Percentiles rank a stretch among this genome's conserved stretches.
phyloP scores from a whole-genome alignment of 1,140 invertebrate genomes.

The Drosophila orosa region DNA sequence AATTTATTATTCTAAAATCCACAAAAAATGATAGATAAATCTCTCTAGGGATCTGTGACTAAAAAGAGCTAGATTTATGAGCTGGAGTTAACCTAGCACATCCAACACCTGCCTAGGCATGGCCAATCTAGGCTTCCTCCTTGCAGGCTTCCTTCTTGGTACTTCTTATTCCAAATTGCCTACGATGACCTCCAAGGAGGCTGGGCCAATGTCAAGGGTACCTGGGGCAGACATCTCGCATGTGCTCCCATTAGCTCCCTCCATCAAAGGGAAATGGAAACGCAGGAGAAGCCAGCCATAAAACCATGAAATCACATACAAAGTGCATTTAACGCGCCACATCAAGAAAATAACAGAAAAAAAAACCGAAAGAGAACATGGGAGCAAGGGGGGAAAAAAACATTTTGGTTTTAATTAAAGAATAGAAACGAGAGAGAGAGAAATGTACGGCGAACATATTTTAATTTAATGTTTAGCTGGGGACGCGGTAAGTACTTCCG shows the following conservation, averaged over 20 bases:
- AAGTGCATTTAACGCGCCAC: conserved; percentile 71
- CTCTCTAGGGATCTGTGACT: neutral
- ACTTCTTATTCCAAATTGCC: conserved; percentile 16
- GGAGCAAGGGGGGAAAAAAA: conserved; percentile 50
- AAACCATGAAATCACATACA: conserved; percentile 80
- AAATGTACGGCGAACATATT: conserved; percentile 68
- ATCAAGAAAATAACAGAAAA: conserved; percentile 27
- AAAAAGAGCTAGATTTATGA: neutral
- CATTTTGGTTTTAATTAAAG: conserved; percentile 79
- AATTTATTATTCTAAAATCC: neutral
- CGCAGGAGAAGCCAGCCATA: conserved; percentile 49
- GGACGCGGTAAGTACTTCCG: conserved; percentile 68
- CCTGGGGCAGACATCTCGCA: conserved; percentile 35
- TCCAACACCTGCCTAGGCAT: conserved; percentile 26
- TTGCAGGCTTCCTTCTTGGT: neutral
- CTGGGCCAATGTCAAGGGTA: conserved; percentile 53
- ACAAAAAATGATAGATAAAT: neutral
- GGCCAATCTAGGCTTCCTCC: conserved; percentile 2
- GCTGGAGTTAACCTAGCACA: neutral
- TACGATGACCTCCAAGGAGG: conserved; percentile 51
- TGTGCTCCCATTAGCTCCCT: conserved; percentile 53
- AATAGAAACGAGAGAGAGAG: conserved; percentile 35
- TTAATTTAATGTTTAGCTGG: conserved; percentile 72
- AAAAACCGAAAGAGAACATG: conserved; percentile 15
- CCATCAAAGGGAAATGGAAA: conserved; percentile 20